A percentile compares a stretch with the other conserved stretches of the same genome.
phyloP scores from a whole-genome alignment of 2,113 vertebrate genomes.

The Eublepharis macularius region DNA sequence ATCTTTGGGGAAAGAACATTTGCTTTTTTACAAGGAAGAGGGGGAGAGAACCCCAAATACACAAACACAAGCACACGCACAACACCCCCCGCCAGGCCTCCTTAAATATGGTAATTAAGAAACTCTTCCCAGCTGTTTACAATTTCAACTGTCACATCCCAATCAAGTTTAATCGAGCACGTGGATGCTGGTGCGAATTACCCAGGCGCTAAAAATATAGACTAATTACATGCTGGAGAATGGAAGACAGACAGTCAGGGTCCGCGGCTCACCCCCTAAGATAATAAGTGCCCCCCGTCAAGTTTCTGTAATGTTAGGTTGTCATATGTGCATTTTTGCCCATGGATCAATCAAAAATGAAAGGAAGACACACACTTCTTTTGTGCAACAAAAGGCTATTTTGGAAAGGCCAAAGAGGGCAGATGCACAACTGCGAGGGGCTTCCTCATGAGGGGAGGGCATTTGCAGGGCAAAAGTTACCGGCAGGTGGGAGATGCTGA shows the following conservation, averaged over 20 bases:
- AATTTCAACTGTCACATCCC: conserved; percentile 77
- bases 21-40: conserved; percentile 29
- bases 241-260: conserved; percentile 21
- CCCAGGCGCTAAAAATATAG: conserved; percentile 73
- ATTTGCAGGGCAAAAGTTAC: too few species aligned
- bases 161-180: conserved; percentile 76
- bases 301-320: not conserved
- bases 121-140: conserved; percentile 82
- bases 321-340: accelerated
- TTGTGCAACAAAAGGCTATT: conserved; percentile 35
- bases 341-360: not conserved
- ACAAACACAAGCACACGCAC: conserved; percentile 47
- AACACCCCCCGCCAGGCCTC: not conserved
- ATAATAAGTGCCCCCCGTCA: too few species aligned
- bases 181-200: conserved; percentile 72
- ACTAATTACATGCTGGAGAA: conserved; percentile 53
- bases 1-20: conserved; percentile 70
- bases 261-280: conserved; percentile 24
- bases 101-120: conserved; percentile 81
- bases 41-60: conserved; percentile 22
- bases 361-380: not conserved
- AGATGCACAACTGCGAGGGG: not conserved
- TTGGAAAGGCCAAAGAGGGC: not conserved
- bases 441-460: not conserved
- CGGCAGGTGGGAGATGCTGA: not conserved